Evolutionary conservation across 2,888 invertebrate genomes (phyloP), one percentile per base, ranked within the genome.

Genomic region (Callyntrura sp.): DNA sequence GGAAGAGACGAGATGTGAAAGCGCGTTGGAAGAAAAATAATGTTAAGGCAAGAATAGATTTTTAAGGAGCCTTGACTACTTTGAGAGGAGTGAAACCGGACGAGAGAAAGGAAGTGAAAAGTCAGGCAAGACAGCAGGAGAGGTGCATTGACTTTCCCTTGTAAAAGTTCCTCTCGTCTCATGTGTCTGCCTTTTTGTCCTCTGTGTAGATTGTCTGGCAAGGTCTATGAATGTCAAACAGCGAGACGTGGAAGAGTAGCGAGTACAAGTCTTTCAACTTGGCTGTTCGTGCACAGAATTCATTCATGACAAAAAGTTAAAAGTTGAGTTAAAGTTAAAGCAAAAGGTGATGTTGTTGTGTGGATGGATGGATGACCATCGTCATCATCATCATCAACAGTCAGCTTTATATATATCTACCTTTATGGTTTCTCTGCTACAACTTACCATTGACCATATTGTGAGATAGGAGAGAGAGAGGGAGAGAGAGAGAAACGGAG

Each of bases 161-260:
- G n/a, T 35, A 8, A 57, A 79, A 60, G 60, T 79, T 79, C 25
- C 51, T 23, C 25, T 51, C 35, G 6, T n/a, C 17, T 51, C 48
- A 76, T 14, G 14, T 73, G 43, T 17, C 14, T 14, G 20, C 25
- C 8, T 45, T 73, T 11, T 17, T 14, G 6, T 25, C 9, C 35
- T 35, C 35, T 35, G n/a, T 51, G 51, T 65, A n/a, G 20, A 23
- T 65, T 35, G 6, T 48, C 25, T 87, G 57, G 70, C 87, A 43
- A 87, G 81, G 78, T 81, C 87, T 25, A 88, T 88, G 82, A 88
- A 88, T 82, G 88, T 76, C 82, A 88, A 88, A 88, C 51, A 23
- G 0, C 14, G 35, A 35, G 35, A 35, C 2, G 76, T 51, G 20
- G 57, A 73, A 35, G 43, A 57, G 35, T 43, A 48, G 17, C 35